These are phyloP conservation scores for Theropithecus gelada DNA, from an alignment of 2,113 vertebrate genomes.

Conservation along the genomic window DNA sequence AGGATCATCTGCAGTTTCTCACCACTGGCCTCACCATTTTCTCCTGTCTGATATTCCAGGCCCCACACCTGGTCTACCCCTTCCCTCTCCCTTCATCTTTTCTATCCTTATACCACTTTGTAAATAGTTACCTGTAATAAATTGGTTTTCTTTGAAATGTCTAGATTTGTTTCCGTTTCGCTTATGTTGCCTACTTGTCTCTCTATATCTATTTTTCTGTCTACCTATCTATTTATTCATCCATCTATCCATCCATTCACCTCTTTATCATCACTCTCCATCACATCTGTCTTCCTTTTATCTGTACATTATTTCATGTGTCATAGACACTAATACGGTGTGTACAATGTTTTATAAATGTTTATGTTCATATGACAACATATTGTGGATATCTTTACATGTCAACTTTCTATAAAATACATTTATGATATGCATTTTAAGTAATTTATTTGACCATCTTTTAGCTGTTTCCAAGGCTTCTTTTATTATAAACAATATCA, in stretches of 20 bases:
- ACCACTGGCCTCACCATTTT: fast-evolving
- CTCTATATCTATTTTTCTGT: background rate
- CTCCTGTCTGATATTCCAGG: background rate
- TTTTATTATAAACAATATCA: background rate
- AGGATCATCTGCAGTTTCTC: too few relatives aligned
- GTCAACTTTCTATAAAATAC: background rate
- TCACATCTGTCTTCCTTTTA: background rate
- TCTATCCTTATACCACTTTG: background rate
- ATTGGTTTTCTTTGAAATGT: background rate
- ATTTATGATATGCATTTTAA: background rate
- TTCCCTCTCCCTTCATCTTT: background rate
- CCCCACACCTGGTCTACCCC: fast-evolving
- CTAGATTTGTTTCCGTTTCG: background rate
- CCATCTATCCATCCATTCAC: background rate
- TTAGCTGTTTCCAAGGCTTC: background rate
- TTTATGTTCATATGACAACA: background rate
- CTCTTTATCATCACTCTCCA: background rate
- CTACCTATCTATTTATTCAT: background rate
- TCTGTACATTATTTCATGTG: background rate
- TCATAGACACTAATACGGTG: background rate
- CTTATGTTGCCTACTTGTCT: background rate
- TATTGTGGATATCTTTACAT: background rate
- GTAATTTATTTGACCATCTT: background rate
- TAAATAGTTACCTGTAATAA: background rate
- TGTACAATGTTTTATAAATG: background rate